Percentiles rank a stretch among this genome's conserved stretches.
Evolutionary conservation across 1,140 invertebrate species (phyloP).

Genomic region (Chymomyza costata): DNA sequence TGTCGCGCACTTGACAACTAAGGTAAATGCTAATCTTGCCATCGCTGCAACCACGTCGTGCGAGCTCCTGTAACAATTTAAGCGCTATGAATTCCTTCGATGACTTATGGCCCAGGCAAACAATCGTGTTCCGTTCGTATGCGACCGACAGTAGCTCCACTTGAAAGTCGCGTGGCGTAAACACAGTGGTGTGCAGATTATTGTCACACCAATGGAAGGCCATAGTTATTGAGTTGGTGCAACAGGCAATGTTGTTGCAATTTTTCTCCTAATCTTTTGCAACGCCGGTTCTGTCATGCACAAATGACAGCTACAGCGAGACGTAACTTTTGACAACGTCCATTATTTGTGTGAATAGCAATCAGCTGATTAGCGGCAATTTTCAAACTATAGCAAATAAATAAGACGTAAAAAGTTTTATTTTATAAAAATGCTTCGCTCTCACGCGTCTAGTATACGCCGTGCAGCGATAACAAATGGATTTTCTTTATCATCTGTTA

Average conservation of each 20-base stretch:
- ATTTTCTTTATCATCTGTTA: too few species aligned
- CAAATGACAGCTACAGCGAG: too few species aligned
- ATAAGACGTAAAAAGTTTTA: too few species aligned
- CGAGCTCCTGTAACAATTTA: constrained; percentile 88
- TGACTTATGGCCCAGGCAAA: constrained; percentile 86
- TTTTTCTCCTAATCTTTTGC: too few species aligned
- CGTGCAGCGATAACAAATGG: too few species aligned
- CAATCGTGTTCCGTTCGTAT: constrained; percentile 87
- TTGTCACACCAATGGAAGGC: constrained; percentile 76
- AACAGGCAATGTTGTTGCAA: neutral
- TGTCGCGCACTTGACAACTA: constrained; percentile 30
- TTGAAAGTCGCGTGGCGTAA: constrained; percentile 86
- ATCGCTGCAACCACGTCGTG: constrained; percentile 76
- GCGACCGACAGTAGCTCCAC: constrained; percentile 89
- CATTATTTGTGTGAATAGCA: too few species aligned
- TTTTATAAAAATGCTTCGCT: too few species aligned
- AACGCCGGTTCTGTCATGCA: too few species aligned
- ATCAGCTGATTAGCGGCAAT: too few species aligned
- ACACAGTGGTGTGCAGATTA: constrained; percentile 76
- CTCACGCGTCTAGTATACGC: too few species aligned
- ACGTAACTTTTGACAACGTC: too few species aligned
- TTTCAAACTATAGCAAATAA: too few species aligned
- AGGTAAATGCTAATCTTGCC: constrained; percentile 56
- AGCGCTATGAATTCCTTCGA: constrained; percentile 93
- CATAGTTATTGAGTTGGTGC: constrained; percentile 36